Percentiles rank a stretch among this genome's conserved stretches.
Conservation (phyloP, 2,888 invertebrate genomes). For the Lagria hirta region DNA sequence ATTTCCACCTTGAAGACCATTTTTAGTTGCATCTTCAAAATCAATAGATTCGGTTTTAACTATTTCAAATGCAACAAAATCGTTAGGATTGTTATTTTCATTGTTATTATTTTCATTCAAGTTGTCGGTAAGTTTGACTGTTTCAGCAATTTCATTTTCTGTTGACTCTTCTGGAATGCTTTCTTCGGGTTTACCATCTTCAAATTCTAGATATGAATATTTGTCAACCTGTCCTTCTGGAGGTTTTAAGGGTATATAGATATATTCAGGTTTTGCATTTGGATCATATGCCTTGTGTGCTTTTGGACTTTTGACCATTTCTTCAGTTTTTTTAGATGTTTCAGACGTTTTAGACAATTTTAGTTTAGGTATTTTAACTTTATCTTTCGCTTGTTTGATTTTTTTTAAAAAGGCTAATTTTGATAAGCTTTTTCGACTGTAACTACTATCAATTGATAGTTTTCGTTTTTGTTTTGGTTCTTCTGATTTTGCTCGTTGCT, state of each 20-base stretch:
- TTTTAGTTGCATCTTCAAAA: conserved; percentile 11
- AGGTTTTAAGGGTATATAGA: conserved; percentile 52
- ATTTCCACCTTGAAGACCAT: conserved; percentile 9
- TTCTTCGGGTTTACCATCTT: conserved; percentile 30
- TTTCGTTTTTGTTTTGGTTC: conserved; percentile 44
- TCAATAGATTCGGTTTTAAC: conserved; percentile 21
- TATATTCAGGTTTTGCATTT: conserved; percentile 45
- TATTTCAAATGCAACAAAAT: conserved; percentile 26
- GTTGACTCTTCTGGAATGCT: conserved; percentile 6
- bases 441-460: conserved; percentile 45
- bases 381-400: conserved; percentile 40
- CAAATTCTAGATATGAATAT: conserved; percentile 49
- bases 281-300: conserved; percentile 30
- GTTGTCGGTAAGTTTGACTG: conserved; percentile 8
- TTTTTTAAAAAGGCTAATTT: conserved; percentile 42
- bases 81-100: conserved; percentile 19
- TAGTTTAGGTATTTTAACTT: conserved; percentile 26
- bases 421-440: conserved; percentile 45
- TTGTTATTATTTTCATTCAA: conserved; percentile 9
- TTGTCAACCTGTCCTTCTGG: conserved; percentile 50
- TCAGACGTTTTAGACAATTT: conserved; percentile 5
- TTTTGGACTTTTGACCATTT: too few species aligned
- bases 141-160: conserved; percentile 2
- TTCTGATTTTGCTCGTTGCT: conserved; percentile 35
- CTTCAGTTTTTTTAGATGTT: conserved; percentile 33